phyloP scores from a whole-genome alignment of 2,888 invertebrate species.

The Sminthurinus aureus region DNA sequence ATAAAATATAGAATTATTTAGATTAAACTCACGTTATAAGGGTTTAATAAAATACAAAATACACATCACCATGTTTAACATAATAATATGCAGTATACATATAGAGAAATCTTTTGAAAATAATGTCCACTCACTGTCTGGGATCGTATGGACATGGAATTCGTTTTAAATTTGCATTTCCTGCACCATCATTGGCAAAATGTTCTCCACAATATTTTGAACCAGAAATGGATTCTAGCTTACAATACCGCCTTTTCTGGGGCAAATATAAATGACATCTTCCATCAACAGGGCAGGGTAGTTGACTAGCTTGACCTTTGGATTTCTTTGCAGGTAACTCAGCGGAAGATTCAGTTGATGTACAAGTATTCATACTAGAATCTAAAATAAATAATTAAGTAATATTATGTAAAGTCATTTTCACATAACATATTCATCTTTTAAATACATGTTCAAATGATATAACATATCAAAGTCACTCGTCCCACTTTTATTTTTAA shows the following conservation, averaged over 20 bases:
- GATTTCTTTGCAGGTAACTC: background rate
- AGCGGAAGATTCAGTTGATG: background rate
- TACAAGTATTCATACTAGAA: background rate
- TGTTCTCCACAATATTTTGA: slow-evolving; percentile 46
- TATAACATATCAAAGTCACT: no score
- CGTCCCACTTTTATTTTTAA: no score
- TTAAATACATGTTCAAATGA: no score
- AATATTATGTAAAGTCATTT: background rate
- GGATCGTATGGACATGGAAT: slow-evolving; percentile 36
- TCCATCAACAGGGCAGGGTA: background rate
- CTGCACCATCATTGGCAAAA: slow-evolving; percentile 9
- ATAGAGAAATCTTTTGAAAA: no score
- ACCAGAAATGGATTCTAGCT: slow-evolving; percentile 27
- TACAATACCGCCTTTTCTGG: slow-evolving; percentile 42
- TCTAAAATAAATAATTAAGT: background rate
- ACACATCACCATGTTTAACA: no score
- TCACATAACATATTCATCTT: background rate
- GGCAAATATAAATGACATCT: slow-evolving; percentile 27
- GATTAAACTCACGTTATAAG: no score
- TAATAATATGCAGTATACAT: no score
- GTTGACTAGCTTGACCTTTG: background rate
- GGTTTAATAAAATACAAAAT: no score
- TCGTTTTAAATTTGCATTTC: slow-evolving; percentile 26
- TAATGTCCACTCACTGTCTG: slow-evolving; percentile 20
- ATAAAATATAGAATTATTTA: background rate